Conservation (phyloP, 2,888 invertebrate species). For the Venusia cambrica region DNA sequence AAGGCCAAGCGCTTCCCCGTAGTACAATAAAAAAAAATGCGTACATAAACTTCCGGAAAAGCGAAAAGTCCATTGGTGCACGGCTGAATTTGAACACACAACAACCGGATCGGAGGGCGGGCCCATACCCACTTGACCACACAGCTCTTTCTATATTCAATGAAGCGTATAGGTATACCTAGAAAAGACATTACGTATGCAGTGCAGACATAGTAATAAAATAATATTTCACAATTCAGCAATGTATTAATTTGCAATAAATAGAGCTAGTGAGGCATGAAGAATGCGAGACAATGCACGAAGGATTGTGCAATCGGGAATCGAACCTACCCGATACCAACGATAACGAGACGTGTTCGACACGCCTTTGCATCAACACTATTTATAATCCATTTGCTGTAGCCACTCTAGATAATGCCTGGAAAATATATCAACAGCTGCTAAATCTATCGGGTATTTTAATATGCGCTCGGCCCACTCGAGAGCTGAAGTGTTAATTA, state of each 20-base stretch:
- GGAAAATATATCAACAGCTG: slow-evolving; percentile 42
- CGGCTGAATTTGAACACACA: too few species aligned
- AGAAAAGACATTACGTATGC: slow-evolving; percentile 15
- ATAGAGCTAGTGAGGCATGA: slow-evolving; percentile 34
- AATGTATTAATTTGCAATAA: slow-evolving; percentile 28
- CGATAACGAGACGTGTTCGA: slow-evolving; percentile 32
- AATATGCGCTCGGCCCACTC: slow-evolving; percentile 40
- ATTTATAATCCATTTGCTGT: slow-evolving; percentile 37
- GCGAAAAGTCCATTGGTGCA: too few species aligned
- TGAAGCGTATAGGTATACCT: too few species aligned
- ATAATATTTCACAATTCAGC: slow-evolving; percentile 15
- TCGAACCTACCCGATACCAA: slow-evolving; percentile 46
- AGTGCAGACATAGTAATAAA: slow-evolving; percentile 13
- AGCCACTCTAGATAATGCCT: slow-evolving; percentile 43
- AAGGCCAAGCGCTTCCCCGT: too few species aligned
- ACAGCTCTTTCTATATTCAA: too few species aligned
- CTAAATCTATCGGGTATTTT: slow-evolving; percentile 32
- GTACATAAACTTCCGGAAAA: too few species aligned
- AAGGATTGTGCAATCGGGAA: slow-evolving; percentile 50
- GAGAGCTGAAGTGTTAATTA: slow-evolving; percentile 58
- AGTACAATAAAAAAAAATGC: too few species aligned
- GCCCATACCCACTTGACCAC: too few species aligned
- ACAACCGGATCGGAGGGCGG: too few species aligned
- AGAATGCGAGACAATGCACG: slow-evolving; percentile 41
- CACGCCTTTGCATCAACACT: slow-evolving; percentile 37